Percentiles rank a stretch among this genome's conserved stretches.
Evolutionary conservation across 1,140 invertebrate genomes (phyloP).

Genomic region (Yoshiicerus persimilis): DNA sequence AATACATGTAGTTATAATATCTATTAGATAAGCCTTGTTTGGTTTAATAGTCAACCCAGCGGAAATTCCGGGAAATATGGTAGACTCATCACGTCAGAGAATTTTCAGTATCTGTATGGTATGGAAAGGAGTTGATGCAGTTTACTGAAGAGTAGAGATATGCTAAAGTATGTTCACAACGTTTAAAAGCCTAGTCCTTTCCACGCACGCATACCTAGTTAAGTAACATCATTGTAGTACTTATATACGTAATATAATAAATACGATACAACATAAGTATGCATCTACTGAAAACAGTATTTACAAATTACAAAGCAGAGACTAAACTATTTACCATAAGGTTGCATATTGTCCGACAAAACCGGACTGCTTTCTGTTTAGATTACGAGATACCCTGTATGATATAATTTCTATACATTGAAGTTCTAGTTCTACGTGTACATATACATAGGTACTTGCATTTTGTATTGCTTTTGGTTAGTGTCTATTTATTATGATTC

Average conservation of each 20-base stretch:
- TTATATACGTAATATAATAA: no score
- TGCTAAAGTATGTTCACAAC: no score
- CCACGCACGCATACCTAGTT: no score
- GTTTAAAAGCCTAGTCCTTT: no score
- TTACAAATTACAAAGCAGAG: not conserved
- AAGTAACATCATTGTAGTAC: no score
- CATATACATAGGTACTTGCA: not conserved
- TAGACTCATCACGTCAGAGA: not conserved
- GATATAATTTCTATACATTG: not conserved
- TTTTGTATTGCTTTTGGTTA: not conserved
- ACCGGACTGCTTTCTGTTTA: not conserved
- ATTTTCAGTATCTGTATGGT: not conserved
- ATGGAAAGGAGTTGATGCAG: not conserved
- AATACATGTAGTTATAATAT: not conserved
- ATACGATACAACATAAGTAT: no score
- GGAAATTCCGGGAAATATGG: not conserved
- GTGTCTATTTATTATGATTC: slow-evolving; percentile 11
- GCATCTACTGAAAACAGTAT: not conserved
- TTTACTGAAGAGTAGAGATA: not conserved
- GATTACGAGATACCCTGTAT: not conserved
- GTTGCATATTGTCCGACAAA: not conserved
- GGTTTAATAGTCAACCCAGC: not conserved
- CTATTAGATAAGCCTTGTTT: not conserved
- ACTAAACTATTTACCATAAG: not conserved
- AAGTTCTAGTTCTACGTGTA: not conserved